Base-by-base conservation (phyloP, 1,140 invertebrate species). In the Uloborus diversus region DNA sequence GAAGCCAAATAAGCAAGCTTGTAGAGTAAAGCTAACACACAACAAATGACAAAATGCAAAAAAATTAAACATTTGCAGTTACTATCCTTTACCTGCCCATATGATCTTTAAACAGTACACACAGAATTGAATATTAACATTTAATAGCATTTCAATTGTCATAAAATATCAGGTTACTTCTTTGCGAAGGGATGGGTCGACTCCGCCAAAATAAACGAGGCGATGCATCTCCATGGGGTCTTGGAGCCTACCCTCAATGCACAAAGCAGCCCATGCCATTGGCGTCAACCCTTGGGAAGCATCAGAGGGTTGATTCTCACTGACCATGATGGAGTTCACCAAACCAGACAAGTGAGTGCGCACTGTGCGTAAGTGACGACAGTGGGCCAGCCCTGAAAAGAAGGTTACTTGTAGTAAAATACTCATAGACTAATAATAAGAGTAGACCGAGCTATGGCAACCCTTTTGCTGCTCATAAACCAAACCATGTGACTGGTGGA, bases 311-410 rank as follows among this genome's bases (percentile, higher is more conserved):
- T 84, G 70, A 7, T 83, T 82, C 14, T 82, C 59, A 17, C 81
- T 82, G 7, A 86, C 78, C n/a, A 86, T 85, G 3, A 68, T 81
- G 28, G 83, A 69, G 85, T 93, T 90, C 0, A 98, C 94, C 11
- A 97, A 88, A n/a, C 94, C 94, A 37, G 94, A 93, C 30, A 98
- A 89, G 87, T 98, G 96, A 0, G 93, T 96, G 42, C 96, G 87
- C 0, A 98, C 94, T 0, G 95, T 98, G 70, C 93, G 93, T 82
- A 98, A 87, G 86, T 98, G 96, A 14, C 96, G 88, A 85, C 95
- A 96, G 85, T 98, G 96, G 9, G 96, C 94, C 56, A 97, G 87
- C 96, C 89, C 88, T 89, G 25, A 81, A 37, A 59, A 51, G 51
- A 65, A 5, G 0, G 62, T 23, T 17, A 27, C 4, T 49, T n/a